phyloP scores from a whole-genome alignment of 2,888 invertebrate species.

The Eilema depressum region DNA sequence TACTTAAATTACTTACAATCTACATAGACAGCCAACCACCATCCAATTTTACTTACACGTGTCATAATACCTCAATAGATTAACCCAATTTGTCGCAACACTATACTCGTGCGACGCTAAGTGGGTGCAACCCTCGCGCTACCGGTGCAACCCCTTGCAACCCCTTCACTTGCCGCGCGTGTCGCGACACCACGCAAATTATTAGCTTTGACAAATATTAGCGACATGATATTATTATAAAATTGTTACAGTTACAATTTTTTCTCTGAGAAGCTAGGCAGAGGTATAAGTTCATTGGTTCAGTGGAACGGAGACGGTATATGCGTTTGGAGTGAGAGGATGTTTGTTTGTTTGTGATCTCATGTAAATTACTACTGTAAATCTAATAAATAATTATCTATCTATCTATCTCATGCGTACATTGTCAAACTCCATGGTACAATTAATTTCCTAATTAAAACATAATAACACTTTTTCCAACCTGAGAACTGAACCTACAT shows the following conservation, averaged over 20 bases:
- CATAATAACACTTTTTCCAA: background rate
- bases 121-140: slow-evolving; percentile 34
- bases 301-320: too few relatives aligned
- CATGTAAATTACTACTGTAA: too few relatives aligned
- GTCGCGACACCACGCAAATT: slow-evolving; percentile 38
- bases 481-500: background rate
- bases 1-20: background rate
- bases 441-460: background rate
- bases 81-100: slow-evolving; percentile 61
- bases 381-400: too few relatives aligned
- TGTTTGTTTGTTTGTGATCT: too few relatives aligned
- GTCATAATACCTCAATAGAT: slow-evolving; percentile 46
- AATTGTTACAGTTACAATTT: slow-evolving; percentile 2
- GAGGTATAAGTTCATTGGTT: background rate
- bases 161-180: slow-evolving; percentile 42
- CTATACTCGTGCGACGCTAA: slow-evolving; percentile 61
- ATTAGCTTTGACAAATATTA: slow-evolving; percentile 45
- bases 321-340: too few relatives aligned
- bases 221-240: slow-evolving; percentile 33
- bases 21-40: background rate
- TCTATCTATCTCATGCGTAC: too few relatives aligned
- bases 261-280: background rate
- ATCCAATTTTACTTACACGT: slow-evolving; percentile 29
- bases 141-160: slow-evolving; percentile 17
- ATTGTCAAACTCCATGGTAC: background rate